Evolutionary conservation across 2,797 vertebrate species (phyloP), one percentile per base, ranked within the genome.

Genomic region (Limosa lapponica): DNA sequence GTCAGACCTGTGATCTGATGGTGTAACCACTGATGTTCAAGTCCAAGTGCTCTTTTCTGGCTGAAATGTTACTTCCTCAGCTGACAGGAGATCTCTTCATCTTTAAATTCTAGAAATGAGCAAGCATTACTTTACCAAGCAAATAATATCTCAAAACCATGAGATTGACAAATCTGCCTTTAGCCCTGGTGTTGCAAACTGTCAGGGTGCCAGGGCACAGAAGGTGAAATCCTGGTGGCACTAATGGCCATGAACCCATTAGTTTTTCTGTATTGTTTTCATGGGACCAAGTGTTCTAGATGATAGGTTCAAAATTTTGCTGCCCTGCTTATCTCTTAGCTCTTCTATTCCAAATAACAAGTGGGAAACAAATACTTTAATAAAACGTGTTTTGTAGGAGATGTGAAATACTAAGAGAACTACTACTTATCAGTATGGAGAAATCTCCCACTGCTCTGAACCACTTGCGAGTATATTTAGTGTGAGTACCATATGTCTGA

Each of bases 221-320:
- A 59, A 51, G 17, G 18, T 71, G 44, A 77, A 48, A 79, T 69
- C 49, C 32, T 14, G 46, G 41, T 72, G 61, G 48, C 48, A 44
- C 18, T 71, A 39, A 52, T 34, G 25, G 37, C 46, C 59, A 8
- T 5, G 20, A 13, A 15, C 28, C 28, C 25, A 20, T 71, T 66
- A n/a, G 81, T 90, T 93, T 93, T 95, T 89, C 93, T 89, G 15
- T 88, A 32, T 90, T 77, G 49, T 91, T 96, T 97, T 89, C 61
- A 67, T 73, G 41, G 34, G 43, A 85, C 66, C 36, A 81, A 74
- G 52, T 86, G 43, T 52, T 94, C 58, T n/a, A 65, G 77, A 62
- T 82, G 39, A 52, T 66, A 82, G 57, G 73, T 89, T 94, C 79
- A 51, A 67, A 88, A 59, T 48, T 39, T 75, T 91, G 83, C 44